A percentile compares a stretch with the other conserved stretches of the same genome.
Evolutionary conservation across 2,888 invertebrate genomes (phyloP).

Genomic region (Chelonus formosanus): DNA sequence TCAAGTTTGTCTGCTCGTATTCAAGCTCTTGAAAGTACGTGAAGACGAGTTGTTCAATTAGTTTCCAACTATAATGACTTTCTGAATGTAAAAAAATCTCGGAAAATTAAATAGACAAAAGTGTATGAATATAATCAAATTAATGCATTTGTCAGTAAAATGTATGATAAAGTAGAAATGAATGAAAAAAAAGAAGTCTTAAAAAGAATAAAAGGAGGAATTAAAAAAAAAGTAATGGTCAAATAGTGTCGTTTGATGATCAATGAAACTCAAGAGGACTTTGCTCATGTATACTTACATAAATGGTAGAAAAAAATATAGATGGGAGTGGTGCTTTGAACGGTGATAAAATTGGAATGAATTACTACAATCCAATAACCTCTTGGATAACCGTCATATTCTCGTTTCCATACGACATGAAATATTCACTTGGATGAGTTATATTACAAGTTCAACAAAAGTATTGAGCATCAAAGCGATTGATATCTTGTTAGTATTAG

Average conservation of each 20-base stretch:
- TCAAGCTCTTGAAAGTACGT: constrained; percentile 5
- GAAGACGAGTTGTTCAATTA: constrained; percentile 7
- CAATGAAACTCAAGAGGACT: constrained; percentile 13
- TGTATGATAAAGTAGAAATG: too few species aligned
- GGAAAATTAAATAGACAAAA: not conserved
- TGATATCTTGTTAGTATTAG: too few species aligned
- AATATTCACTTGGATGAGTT: not conserved
- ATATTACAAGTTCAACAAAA: too few species aligned
- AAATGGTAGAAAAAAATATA: constrained; percentile 3
- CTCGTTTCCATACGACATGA: constrained; percentile 4
- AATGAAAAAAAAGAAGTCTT: not conserved
- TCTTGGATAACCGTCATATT: not conserved
- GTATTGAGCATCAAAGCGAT: too few species aligned
- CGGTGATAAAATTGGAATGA: constrained; percentile 22
- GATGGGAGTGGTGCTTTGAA: constrained; percentile 16
- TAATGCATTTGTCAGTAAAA: not conserved
- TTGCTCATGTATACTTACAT: constrained; percentile 10
- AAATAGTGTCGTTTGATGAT: constrained; percentile 8
- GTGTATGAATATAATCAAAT: not conserved
- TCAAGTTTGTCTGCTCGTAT: not conserved
- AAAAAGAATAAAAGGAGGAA: not conserved
- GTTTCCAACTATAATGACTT: constrained; percentile 9
- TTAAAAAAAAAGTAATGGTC: constrained; percentile 3
- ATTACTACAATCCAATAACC: constrained; percentile 19
- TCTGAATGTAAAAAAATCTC: constrained; percentile 3